These are phyloP conservation scores for Trichechus manatus DNA, from an alignment of 2,113 vertebrate species.

Conservation along the genomic window DNA sequence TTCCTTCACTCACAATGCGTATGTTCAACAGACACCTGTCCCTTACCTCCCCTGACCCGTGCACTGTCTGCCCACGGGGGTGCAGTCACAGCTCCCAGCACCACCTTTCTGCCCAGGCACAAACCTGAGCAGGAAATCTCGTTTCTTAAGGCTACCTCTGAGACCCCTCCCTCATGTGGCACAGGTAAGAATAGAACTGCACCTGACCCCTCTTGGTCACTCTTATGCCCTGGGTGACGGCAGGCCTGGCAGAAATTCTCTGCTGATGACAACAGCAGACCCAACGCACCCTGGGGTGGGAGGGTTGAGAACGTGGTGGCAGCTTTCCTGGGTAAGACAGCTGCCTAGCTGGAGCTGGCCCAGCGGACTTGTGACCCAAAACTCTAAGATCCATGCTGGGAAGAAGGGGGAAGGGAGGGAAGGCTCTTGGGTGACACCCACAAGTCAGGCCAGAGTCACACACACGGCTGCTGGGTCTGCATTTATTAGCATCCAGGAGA, in stretches of 20 bases:
- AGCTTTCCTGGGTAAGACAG: not conserved
- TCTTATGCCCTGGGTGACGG: rapidly evolving
- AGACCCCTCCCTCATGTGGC: not conserved
- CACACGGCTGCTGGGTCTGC: not conserved
- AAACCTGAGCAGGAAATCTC: not conserved
- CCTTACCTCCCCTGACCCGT: no score
- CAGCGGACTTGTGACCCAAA: not conserved
- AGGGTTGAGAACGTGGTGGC: not conserved
- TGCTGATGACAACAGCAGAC: no score
- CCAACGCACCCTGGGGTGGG: not conserved
- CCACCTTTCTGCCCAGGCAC: not conserved
- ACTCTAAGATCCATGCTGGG: no score
- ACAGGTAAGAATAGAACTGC: not conserved
- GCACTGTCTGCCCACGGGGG: not conserved
- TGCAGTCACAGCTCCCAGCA: no score
- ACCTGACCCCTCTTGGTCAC: not conserved
- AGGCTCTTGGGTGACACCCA: not conserved
- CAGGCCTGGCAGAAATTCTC: not conserved
- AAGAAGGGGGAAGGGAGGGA: not conserved
- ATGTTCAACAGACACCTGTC: rapidly evolving
- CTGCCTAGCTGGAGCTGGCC: not conserved
- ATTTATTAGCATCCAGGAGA: constrained; percentile 59
- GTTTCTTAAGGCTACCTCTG: not conserved
- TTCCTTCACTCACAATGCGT: rapidly evolving
- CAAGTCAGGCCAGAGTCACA: not conserved